These are phyloP conservation scores for Alloscopus bannaensis DNA, from an alignment of 2,888 invertebrate genomes.

Conservation along the genomic window DNA sequence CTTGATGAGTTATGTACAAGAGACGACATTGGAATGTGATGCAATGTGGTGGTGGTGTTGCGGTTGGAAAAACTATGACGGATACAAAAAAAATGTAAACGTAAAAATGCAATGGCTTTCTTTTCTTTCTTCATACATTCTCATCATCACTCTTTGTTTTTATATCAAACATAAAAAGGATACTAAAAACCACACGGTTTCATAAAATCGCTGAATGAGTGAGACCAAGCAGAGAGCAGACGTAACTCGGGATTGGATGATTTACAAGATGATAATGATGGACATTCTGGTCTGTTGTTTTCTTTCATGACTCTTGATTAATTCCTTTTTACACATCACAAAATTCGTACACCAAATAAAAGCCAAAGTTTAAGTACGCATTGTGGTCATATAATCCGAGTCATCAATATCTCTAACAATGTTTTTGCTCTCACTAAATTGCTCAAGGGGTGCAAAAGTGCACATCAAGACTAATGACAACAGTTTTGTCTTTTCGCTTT, in stretches of 20 bases:
- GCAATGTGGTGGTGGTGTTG: conserved; percentile 23
- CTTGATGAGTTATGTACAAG: conserved; percentile 57
- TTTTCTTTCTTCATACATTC: conserved; percentile 18
- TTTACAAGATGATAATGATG: conserved; percentile 33
- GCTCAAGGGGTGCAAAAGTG: too few species aligned
- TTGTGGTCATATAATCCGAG: neutral
- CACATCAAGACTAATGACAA: too few species aligned
- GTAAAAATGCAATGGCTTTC: too few species aligned
- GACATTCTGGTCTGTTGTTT: conserved; percentile 43
- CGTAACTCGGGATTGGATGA: conserved; percentile 32
- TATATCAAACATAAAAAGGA: too few species aligned
- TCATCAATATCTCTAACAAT: too few species aligned
- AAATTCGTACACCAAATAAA: conserved; percentile 42
- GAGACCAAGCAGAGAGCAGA: too few species aligned
- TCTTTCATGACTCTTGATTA: conserved; percentile 52
- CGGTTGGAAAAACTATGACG: too few species aligned
- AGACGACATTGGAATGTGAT: conserved; percentile 52
- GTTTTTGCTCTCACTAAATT: too few species aligned
- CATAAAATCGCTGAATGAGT: neutral
- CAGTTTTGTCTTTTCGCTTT: too few species aligned
- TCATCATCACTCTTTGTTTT: neutral
- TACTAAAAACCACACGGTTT: neutral
- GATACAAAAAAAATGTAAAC: conserved; percentile 3
- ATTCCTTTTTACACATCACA: conserved; percentile 30
- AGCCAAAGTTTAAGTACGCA: conserved; percentile 4